Evolutionary conservation across 2,113 vertebrate species (phyloP).

Genomic region (Protobothrops flavoviridis): DNA sequence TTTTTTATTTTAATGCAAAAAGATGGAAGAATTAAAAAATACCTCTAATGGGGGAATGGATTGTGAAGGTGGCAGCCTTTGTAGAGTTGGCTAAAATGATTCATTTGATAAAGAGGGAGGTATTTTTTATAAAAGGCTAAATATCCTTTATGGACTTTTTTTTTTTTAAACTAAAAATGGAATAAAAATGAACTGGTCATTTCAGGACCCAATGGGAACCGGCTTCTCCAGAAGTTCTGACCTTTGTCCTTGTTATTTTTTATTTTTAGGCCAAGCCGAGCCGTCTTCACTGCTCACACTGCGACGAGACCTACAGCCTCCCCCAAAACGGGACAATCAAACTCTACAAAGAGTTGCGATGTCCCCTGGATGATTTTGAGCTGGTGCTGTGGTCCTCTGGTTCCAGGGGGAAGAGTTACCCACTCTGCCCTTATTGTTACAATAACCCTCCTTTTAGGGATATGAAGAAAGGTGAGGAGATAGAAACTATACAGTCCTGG

Average conservation of each 20-base stretch:
- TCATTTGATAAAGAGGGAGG: not conserved
- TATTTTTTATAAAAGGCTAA: not conserved
- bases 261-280: slow-evolving; percentile 87
- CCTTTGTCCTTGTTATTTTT: not conserved
- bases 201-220: not conserved
- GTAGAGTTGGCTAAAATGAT: not conserved
- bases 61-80: no score
- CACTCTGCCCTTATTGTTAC: slow-evolving; percentile 94
- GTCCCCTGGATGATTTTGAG: slow-evolving; percentile 95
- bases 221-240: not conserved
- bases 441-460: slow-evolving; percentile 95
- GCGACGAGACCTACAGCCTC: slow-evolving; percentile 95
- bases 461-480: slow-evolving; percentile 92
- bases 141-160: not conserved
- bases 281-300: slow-evolving; percentile 95
- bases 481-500: not conserved
- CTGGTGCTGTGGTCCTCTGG: slow-evolving; percentile 95
- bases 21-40: no score
- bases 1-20: not conserved
- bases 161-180: not conserved
- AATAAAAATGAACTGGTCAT: not conserved
- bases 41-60: no score
- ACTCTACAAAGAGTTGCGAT: slow-evolving; percentile 94
- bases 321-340: slow-evolving; percentile 97
- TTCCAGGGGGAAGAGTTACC: slow-evolving; percentile 92